Evolutionary conservation across 2,888 invertebrate genomes (phyloP).

Genomic region (Drosophila pullipes): DNA sequence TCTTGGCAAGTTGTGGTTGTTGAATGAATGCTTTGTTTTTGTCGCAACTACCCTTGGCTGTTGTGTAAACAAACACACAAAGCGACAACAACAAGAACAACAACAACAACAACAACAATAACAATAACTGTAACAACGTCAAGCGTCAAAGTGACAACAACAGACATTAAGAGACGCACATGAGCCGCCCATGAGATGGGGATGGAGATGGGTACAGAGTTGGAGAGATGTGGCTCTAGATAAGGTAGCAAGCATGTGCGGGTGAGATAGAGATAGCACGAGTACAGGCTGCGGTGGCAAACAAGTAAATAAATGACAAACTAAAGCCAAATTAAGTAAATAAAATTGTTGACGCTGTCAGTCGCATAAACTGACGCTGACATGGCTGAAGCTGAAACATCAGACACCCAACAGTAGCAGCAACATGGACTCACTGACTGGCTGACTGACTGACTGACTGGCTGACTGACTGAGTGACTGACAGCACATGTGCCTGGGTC

Average conservation of each 20-base stretch:
- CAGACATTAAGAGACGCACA: slow-evolving; percentile 70
- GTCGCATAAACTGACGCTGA: slow-evolving; percentile 75
- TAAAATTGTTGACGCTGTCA: slow-evolving; percentile 79
- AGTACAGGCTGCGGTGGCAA: slow-evolving; percentile 54
- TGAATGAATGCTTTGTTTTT: slow-evolving; percentile 4
- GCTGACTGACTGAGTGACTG: slow-evolving; percentile 16
- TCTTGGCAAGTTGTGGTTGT: background rate
- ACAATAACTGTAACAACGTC: slow-evolving; percentile 55
- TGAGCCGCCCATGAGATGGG: slow-evolving; percentile 29
- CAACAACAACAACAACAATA: slow-evolving; percentile 20
- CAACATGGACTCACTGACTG: slow-evolving; percentile 29
- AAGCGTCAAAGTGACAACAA: slow-evolving; percentile 79
- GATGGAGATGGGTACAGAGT: slow-evolving; percentile 8
- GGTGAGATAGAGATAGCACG: slow-evolving; percentile 16
- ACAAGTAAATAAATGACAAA: slow-evolving; percentile 81
- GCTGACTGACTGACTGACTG: slow-evolving; percentile 5
- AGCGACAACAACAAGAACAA: slow-evolving; percentile 21
- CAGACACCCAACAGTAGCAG: slow-evolving; percentile 31
- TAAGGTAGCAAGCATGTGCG: slow-evolving; percentile 17
- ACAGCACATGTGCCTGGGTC: slow-evolving; percentile 32
- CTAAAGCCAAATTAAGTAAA: slow-evolving; percentile 82
- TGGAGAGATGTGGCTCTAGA: slow-evolving; percentile 4
- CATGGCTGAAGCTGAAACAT: slow-evolving; percentile 50
- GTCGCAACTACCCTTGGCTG: slow-evolving; percentile 29
- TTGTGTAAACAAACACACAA: slow-evolving; percentile 23